These are phyloP conservation scores for Atherinosoma microstoma DNA, from an alignment of 2,797 vertebrate species.

Conservation along the genomic window DNA sequence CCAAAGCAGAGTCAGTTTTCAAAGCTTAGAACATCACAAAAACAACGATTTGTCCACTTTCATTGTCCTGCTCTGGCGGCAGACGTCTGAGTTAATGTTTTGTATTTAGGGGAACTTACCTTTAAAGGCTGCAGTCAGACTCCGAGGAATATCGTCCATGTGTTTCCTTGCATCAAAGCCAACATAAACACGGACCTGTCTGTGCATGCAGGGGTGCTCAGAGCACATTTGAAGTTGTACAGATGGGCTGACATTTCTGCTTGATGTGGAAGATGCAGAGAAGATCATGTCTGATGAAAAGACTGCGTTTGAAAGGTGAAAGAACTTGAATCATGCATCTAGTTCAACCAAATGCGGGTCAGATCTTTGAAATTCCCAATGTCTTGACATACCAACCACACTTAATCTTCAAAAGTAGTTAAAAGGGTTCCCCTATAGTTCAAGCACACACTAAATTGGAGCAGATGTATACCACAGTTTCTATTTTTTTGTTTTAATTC, in stretches of 20 bases:
- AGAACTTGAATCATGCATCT: not conserved
- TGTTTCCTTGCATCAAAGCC: slow-evolving; percentile 65
- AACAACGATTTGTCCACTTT: not conserved
- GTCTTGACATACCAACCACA: slow-evolving; percentile 19
- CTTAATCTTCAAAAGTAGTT: slow-evolving; percentile 31
- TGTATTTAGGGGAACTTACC: slow-evolving; percentile 8
- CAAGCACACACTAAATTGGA: not conserved
- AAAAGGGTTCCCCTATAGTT: slow-evolving; percentile 21
- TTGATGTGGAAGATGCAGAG: slow-evolving; percentile 45
- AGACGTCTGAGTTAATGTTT: not conserved
- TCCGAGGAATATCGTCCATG: slow-evolving; percentile 49
- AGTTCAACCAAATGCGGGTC: slow-evolving; percentile 43
- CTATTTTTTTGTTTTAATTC: not conserved
- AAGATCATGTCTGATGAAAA: slow-evolving; percentile 68
- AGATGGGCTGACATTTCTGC: slow-evolving; percentile 56
- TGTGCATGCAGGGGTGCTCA: slow-evolving; percentile 47
- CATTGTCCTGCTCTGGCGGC: not conserved
- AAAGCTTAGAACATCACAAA: not conserved
- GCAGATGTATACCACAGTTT: slow-evolving; percentile 2
- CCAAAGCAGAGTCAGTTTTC: not conserved
- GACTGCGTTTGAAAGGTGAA: slow-evolving; percentile 19
- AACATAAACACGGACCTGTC: slow-evolving; percentile 73
- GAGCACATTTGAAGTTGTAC: slow-evolving; percentile 40
- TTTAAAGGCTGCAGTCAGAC: slow-evolving; percentile 41
- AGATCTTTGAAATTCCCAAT: slow-evolving; percentile 17